A percentile compares a stretch with the other conserved stretches of the same genome.
Conservation (phyloP, 92 coral and sea anemone genomes). For the Heliopora coerulea region DNA sequence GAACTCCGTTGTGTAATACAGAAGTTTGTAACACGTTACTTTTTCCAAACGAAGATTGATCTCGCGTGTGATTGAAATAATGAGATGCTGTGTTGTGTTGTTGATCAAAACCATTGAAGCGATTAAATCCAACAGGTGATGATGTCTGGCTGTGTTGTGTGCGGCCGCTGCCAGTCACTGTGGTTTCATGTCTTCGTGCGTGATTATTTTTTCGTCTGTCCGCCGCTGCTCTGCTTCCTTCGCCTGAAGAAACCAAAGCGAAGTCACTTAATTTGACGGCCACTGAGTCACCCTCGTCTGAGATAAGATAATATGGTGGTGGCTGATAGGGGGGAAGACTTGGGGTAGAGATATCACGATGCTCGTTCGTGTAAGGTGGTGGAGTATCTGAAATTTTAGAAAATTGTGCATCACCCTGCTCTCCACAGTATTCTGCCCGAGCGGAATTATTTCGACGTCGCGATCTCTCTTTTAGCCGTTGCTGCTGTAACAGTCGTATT, state of each 20-base stretch:
- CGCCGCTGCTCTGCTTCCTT: not conserved
- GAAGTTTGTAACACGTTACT: constrained; percentile 4
- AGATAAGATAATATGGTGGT: constrained; percentile 27
- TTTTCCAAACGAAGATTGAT: constrained; percentile 11
- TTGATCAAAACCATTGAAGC: not conserved
- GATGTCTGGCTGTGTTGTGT: not conserved
- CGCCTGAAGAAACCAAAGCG: constrained; percentile 20
- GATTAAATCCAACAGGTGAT: constrained; percentile 31
- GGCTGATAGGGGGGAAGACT: constrained; percentile 1
- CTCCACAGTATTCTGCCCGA: constrained; percentile 20
- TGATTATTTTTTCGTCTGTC: constrained; percentile 16
- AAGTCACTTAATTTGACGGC: constrained; percentile 37
- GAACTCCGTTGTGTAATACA: constrained; percentile 8
- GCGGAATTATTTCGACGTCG: constrained; percentile 35
- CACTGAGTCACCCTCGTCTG: constrained; percentile 35
- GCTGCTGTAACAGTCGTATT: constrained; percentile 36
- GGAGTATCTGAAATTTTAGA: not conserved
- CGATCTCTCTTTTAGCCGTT: constrained; percentile 32
- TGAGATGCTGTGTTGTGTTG: constrained; percentile 1
- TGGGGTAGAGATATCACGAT: not conserved
- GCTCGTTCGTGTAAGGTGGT: not conserved
- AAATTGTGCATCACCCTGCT: constrained; percentile 2
- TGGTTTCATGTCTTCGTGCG: not conserved
- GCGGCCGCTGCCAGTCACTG: not conserved
- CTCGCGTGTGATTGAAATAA: constrained; percentile 27